Evolutionary conservation across 1,140 invertebrate genomes (phyloP).

Genomic region (Brachionus calyciflorus): DNA sequence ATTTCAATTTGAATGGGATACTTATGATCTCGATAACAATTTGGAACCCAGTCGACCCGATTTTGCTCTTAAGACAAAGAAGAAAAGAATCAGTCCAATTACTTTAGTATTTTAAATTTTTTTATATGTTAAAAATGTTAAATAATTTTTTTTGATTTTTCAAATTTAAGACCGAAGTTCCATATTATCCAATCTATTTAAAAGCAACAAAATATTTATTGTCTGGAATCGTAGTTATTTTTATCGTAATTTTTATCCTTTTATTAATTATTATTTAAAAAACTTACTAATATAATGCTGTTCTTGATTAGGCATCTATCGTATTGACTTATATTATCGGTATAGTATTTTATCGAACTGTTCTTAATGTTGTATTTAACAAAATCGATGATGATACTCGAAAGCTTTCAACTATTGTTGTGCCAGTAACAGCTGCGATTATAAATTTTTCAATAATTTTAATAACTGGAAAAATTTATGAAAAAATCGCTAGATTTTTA

Average conservation of each 20-base stretch:
- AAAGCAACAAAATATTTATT: constrained; percentile 51
- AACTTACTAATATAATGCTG: not conserved
- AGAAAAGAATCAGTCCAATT: constrained; percentile 1
- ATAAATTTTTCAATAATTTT: constrained; percentile 23
- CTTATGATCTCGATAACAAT: not conserved
- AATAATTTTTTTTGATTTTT: not conserved
- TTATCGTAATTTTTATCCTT: not conserved
- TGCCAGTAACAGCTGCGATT: constrained; percentile 65
- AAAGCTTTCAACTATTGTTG: constrained; percentile 82
- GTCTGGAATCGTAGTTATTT: constrained; percentile 50
- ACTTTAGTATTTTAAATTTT: not conserved
- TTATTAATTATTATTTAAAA: not conserved
- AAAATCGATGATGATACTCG: constrained; percentile 60
- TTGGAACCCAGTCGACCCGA: constrained; percentile 21
- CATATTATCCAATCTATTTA: constrained; percentile 52
- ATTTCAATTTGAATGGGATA: constrained; percentile 44
- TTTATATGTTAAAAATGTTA: not conserved
- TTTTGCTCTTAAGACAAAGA: not conserved
- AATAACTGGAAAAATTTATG: not conserved
- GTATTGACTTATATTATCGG: constrained; percentile 81
- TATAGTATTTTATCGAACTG: constrained; percentile 85
- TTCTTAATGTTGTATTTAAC: constrained; percentile 65
- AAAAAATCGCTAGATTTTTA: not conserved
- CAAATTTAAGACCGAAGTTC: constrained; percentile 48
- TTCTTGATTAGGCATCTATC: constrained; percentile 69